Conservation (phyloP, 2,888 invertebrate species). For the Malacosoma neustria region DNA sequence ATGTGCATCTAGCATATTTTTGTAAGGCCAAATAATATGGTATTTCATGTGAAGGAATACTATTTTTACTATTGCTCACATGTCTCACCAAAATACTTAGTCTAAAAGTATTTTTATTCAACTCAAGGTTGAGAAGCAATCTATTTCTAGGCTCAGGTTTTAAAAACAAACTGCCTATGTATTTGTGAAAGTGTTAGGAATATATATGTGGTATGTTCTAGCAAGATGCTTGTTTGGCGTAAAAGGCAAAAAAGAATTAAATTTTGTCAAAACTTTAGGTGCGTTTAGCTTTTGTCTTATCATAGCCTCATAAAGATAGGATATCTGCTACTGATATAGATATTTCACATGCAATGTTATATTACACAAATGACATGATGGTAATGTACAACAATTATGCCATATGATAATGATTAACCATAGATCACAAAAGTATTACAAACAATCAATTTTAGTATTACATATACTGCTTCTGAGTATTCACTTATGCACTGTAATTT, state of each 20-base stretch:
- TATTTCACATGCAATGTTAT: conserved; percentile 26
- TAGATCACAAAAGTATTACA: neutral
- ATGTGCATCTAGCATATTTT: too few relatives aligned
- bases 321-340: conserved; percentile 48
- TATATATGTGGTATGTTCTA: neutral
- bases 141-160: too few relatives aligned
- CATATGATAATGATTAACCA: conserved; percentile 22
- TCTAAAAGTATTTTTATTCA: too few relatives aligned
- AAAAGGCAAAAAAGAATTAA: conserved; percentile 22
- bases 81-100: too few relatives aligned
- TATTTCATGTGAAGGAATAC: too few relatives aligned
- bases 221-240: neutral
- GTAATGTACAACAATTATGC: conserved; percentile 34
- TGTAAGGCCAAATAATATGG: neutral
- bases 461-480: too few relatives aligned
- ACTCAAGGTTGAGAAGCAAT: too few relatives aligned
- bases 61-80: too few relatives aligned
- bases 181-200: neutral
- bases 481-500: too few relatives aligned
- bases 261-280: conserved; percentile 24
- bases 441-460: too few relatives aligned
- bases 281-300: conserved; percentile 38
- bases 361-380: conserved; percentile 8
- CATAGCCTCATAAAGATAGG: conserved; percentile 38
- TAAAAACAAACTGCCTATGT: neutral